Evolutionary conservation across 2,888 invertebrate genomes (phyloP).

Genomic region (Carcina quercana): DNA sequence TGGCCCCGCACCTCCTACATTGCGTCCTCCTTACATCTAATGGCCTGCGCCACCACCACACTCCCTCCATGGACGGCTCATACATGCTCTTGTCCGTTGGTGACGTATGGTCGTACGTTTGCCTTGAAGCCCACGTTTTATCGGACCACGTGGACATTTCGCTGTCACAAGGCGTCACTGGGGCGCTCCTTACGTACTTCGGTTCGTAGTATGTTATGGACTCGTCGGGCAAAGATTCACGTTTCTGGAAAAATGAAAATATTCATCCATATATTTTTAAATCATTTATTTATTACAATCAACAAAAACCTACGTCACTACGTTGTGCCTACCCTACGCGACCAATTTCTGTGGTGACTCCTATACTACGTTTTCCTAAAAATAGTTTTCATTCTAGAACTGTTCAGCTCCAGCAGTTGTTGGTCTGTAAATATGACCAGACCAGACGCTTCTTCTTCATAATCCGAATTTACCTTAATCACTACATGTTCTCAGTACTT

Average conservation of each 20-base stretch:
- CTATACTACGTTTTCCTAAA: too few species aligned
- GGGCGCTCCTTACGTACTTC: conserved; percentile 54
- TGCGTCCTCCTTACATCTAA: conserved; percentile 42
- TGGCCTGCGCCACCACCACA: conserved; percentile 46
- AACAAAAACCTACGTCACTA: neutral
- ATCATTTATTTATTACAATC: neutral
- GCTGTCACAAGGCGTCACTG: conserved; percentile 64
- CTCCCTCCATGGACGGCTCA: conserved; percentile 25
- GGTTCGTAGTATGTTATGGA: conserved; percentile 39
- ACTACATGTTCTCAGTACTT: too few species aligned
- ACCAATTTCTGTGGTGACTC: too few species aligned
- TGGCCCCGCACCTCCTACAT: conserved; percentile 51
- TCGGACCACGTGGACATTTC: conserved; percentile 54
- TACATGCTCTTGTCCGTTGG: conserved; percentile 39
- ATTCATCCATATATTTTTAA: too few species aligned
- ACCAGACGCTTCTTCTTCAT: too few species aligned
- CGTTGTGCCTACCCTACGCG: too few species aligned
- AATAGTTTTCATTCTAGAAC: too few species aligned
- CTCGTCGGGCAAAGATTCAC: conserved; percentile 55
- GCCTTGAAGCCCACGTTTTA: conserved; percentile 24
- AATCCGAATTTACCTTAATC: too few species aligned
- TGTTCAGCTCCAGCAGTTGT: too few species aligned
- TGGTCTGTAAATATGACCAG: too few species aligned
- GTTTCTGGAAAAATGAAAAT: conserved; percentile 36
- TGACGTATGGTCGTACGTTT: conserved; percentile 19